These are phyloP conservation scores for Nipponacmea schrenckii DNA, from an alignment of 2,888 invertebrate genomes.

Conservation along the genomic window DNA sequence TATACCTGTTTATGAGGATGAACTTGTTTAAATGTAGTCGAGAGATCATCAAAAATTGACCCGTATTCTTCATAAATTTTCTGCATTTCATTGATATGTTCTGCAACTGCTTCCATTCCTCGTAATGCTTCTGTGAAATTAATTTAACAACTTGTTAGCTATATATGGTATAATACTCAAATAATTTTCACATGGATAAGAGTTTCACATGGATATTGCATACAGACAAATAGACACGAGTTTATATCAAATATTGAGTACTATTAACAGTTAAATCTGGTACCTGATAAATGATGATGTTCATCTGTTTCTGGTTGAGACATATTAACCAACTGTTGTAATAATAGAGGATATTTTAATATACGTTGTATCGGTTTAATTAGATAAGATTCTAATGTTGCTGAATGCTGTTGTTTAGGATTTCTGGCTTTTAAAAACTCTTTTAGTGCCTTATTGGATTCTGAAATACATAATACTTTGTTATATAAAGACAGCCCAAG, in stretches of 20 bases:
- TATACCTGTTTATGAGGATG: constrained; percentile 57
- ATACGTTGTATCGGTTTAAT: constrained; percentile 99
- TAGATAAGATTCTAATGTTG: constrained; percentile 95
- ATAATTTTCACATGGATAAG: not conserved
- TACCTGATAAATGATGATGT: constrained; percentile 84
- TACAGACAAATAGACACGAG: too few species aligned
- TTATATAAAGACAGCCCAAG: too few species aligned
- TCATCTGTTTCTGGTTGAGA: constrained; percentile 93
- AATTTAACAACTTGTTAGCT: not conserved
- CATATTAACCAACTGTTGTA: constrained; percentile 93
- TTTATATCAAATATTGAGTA: too few species aligned
- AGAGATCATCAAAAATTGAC: constrained; percentile 95
- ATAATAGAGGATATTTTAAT: constrained; percentile 93
- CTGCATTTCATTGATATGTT: constrained; percentile 99
- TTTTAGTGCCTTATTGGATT: constrained; percentile 95
- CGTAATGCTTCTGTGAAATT: constrained; percentile 67
- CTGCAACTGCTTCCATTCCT: constrained; percentile 97
- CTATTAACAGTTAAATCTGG: too few species aligned
- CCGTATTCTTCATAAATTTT: constrained; percentile 99
- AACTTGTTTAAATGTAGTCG: constrained; percentile 57
- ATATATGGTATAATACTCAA: not conserved
- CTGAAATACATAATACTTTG: constrained; percentile 64
- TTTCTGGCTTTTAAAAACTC: constrained; percentile 94
- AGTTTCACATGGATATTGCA: not conserved
- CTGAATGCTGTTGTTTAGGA: constrained; percentile 96